A percentile compares a stretch with the other conserved stretches of the same genome.
Conservation (phyloP, 2,888 invertebrate genomes). For the Cactoblastis cactorum region DNA sequence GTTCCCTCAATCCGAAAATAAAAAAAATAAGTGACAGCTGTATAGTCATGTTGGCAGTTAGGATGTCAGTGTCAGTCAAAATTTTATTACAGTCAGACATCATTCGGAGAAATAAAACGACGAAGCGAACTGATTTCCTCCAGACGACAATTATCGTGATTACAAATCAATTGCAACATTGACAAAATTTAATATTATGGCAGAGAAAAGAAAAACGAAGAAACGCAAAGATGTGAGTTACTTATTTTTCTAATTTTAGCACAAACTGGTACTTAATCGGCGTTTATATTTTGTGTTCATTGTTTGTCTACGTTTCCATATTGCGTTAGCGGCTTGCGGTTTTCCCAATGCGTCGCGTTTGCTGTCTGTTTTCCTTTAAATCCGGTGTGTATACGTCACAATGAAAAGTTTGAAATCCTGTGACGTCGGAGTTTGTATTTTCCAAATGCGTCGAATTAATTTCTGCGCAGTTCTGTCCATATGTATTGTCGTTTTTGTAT, state of each 20-base stretch:
- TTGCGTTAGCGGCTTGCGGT: constrained; percentile 26
- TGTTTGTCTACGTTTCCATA: constrained; percentile 31
- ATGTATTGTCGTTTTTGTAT: constrained; percentile 46
- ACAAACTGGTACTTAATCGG: neutral
- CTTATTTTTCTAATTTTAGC: neutral
- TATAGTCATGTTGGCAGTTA: neutral
- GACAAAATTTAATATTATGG: constrained; percentile 62
- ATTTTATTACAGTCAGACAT: neutral
- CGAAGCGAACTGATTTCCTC: constrained; percentile 4
- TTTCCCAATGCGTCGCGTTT: constrained; percentile 36
- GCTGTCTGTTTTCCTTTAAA: constrained; percentile 30
- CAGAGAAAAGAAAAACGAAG: constrained; percentile 73
- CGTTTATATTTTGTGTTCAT: constrained; percentile 15
- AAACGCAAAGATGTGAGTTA: constrained; percentile 70
- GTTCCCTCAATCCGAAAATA: no score
- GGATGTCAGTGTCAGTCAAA: constrained; percentile 1
- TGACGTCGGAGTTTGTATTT: constrained; percentile 19
- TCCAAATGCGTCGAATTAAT: constrained; percentile 19
- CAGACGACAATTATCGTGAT: constrained; percentile 11
- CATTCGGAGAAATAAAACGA: neutral
- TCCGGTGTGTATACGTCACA: constrained; percentile 22
- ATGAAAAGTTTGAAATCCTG: constrained; percentile 29
- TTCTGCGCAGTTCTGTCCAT: constrained; percentile 46
- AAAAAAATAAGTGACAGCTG: neutral
- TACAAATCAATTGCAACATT: constrained; percentile 39